These are phyloP conservation scores for Acanthiza pusilla DNA, from an alignment of 2,797 vertebrate species.

Conservation along the genomic window DNA sequence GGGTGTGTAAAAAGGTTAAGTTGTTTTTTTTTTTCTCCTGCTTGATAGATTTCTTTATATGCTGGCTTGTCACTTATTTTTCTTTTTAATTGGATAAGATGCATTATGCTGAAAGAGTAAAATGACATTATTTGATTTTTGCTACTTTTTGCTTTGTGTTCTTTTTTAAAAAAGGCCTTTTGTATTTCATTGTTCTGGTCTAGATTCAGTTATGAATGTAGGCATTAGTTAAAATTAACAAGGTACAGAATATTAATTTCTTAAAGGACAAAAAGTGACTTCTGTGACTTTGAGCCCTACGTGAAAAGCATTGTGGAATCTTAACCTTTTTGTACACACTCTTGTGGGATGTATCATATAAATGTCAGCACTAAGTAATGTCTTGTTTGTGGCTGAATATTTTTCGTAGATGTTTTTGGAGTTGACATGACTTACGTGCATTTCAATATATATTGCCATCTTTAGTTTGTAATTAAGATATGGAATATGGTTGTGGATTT, in stretches of 20 bases:
- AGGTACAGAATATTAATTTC: conserved; percentile 76
- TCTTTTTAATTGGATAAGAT: conserved; percentile 65
- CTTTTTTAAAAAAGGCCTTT: conserved; percentile 68
- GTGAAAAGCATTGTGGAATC: conserved; percentile 77
- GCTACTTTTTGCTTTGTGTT: conserved; percentile 46
- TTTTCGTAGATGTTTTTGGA: conserved; percentile 84
- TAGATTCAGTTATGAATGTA: conserved; percentile 79
- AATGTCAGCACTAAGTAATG: conserved; percentile 84
- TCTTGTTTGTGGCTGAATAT: conserved; percentile 86
- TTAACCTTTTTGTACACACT: conserved; percentile 81
- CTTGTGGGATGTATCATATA: conserved; percentile 81
- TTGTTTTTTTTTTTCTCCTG: conserved; percentile 80
- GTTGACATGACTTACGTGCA: conserved; percentile 85
- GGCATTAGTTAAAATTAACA: conserved; percentile 76
- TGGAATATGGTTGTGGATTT: conserved; percentile 86
- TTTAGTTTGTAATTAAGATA: conserved; percentile 83
- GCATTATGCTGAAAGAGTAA: conserved; percentile 55
- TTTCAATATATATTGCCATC: conserved; percentile 84
- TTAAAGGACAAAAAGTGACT: conserved; percentile 72
- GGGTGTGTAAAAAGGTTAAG: conserved; percentile 83
- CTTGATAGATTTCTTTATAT: conserved; percentile 67
- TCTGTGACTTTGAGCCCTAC: conserved; percentile 75
- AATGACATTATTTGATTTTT: conserved; percentile 64
- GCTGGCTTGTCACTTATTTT: conserved; percentile 70
- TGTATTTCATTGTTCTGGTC: conserved; percentile 75